Conservation (phyloP, 2,888 invertebrate genomes). For the Caenorhabditis becei region DNA sequence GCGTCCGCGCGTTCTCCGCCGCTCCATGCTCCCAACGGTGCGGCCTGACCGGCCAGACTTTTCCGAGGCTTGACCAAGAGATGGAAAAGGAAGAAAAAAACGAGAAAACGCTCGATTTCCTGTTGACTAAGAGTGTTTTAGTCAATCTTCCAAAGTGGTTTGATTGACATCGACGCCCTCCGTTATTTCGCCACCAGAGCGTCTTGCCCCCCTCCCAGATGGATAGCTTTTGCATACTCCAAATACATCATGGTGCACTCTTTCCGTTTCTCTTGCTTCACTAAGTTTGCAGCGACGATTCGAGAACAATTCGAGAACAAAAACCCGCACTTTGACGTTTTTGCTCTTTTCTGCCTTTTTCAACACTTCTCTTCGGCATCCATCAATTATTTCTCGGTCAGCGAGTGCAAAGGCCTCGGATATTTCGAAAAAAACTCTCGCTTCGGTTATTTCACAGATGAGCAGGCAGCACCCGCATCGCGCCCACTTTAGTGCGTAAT, state of each 20-base stretch:
- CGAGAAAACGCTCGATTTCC: conserved; percentile 42
- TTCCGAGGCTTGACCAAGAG: conserved; percentile 4
- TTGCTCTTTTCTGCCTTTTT: conserved; percentile 10
- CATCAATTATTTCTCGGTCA: conserved; percentile 50
- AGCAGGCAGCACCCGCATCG: conserved; percentile 7
- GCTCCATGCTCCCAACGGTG: neutral
- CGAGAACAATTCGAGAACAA: conserved; percentile 12
- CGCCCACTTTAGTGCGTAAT: neutral
- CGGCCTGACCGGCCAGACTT: conserved; percentile 28
- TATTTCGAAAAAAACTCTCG: conserved; percentile 20
- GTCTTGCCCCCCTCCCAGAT: conserved; percentile 39
- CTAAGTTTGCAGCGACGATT: conserved; percentile 4
- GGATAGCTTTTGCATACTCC: conserved; percentile 33
- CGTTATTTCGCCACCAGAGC: conserved; percentile 45
- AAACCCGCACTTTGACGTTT: conserved; percentile 12
- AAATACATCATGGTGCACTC: conserved; percentile 28
- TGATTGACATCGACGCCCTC: conserved; percentile 59
- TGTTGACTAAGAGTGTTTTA: conserved; percentile 56
- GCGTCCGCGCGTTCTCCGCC: conserved; percentile 14
- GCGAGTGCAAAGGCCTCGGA: conserved; percentile 39
- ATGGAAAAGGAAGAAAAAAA: conserved; percentile 12
- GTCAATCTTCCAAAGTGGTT: conserved; percentile 57
- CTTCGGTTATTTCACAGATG: conserved; percentile 46
- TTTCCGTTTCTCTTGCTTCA: conserved; percentile 8
- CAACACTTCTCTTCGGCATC: neutral